These are phyloP conservation scores for Drosophila atroscutellata DNA, from an alignment of 2,888 invertebrate genomes.

Conservation along the genomic window DNA sequence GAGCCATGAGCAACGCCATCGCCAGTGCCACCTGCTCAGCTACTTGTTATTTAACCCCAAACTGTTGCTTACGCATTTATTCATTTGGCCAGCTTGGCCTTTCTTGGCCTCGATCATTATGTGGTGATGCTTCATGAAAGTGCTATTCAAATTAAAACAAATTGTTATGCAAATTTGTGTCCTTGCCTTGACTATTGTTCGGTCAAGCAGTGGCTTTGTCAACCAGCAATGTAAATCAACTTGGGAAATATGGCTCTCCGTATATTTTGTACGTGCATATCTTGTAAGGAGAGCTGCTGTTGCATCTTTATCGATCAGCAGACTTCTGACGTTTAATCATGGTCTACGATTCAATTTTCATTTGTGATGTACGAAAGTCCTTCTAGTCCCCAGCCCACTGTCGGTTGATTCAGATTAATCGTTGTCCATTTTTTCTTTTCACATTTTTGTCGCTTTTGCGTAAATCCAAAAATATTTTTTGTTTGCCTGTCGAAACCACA, in stretches of 20 bases:
- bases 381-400: not conserved
- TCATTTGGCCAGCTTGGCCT: constrained; percentile 26
- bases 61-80: constrained; percentile 61
- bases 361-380: constrained; percentile 26
- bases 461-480: constrained; percentile 22
- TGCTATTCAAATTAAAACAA: constrained; percentile 63
- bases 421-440: constrained; percentile 10
- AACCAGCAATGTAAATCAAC: not conserved
- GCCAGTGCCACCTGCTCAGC: constrained; percentile 18
- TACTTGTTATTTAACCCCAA: constrained; percentile 58
- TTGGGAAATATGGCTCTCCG: constrained; percentile 2
- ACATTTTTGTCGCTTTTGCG: not conserved
- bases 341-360: constrained; percentile 29
- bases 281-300: not conserved
- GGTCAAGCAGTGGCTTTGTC: constrained; percentile 2
- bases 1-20: constrained; percentile 14
- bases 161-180: constrained; percentile 64
- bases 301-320: constrained; percentile 32
- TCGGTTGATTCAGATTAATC: constrained; percentile 58
- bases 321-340: constrained; percentile 64
- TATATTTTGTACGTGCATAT: not conserved
- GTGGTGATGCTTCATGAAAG: constrained; percentile 42
- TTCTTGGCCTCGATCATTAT: constrained; percentile 29
- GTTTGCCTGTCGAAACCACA: constrained; percentile 29
- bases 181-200: constrained; percentile 26